Evolutionary conservation across 2,888 invertebrate species (phyloP).

Genomic region (Dryobota labecula): DNA sequence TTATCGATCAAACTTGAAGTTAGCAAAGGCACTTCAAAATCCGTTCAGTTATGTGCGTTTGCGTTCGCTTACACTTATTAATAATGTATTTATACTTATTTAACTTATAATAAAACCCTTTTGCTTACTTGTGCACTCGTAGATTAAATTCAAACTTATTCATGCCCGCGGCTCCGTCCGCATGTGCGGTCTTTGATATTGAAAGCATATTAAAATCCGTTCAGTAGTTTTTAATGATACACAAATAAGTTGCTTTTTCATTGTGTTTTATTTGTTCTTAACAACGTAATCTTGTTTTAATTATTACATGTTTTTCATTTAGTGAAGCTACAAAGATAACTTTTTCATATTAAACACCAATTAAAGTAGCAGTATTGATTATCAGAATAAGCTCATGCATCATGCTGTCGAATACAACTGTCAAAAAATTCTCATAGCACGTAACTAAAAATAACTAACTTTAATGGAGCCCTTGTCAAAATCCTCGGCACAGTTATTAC

Average conservation of each 20-base stretch:
- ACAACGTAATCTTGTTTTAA: slow-evolving; percentile 25
- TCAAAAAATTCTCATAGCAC: slow-evolving; percentile 8
- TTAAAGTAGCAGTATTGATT: neutral
- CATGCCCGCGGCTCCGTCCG: slow-evolving; percentile 45
- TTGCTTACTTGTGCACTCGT: slow-evolving; percentile 39
- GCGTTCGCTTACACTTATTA: slow-evolving; percentile 28
- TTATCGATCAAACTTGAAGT: slow-evolving; percentile 38
- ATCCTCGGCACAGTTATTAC: slow-evolving; percentile 67
- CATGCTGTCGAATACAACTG: neutral
- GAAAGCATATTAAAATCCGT: slow-evolving; percentile 60
- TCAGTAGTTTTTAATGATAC: slow-evolving; percentile 61
- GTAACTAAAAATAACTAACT: slow-evolving; percentile 44
- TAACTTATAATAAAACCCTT: slow-evolving; percentile 40
- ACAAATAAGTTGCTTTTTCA: slow-evolving; percentile 43
- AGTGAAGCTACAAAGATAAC: too few species aligned
- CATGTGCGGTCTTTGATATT: slow-evolving; percentile 55
- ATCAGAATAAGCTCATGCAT: neutral
- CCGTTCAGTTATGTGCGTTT: slow-evolving; percentile 22
- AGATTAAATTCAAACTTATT: slow-evolving; percentile 51
- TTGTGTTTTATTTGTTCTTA: slow-evolving; percentile 38
- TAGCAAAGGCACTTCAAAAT: slow-evolving; percentile 19
- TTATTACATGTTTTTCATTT: slow-evolving; percentile 2
- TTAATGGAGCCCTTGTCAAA: slow-evolving; percentile 62
- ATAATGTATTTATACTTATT: too few species aligned
- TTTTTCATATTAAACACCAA: neutral